A percentile compares a stretch with the other conserved stretches of the same genome.
Conservation (phyloP, 2,797 vertebrate species). For the Sebastes diaconus region DNA sequence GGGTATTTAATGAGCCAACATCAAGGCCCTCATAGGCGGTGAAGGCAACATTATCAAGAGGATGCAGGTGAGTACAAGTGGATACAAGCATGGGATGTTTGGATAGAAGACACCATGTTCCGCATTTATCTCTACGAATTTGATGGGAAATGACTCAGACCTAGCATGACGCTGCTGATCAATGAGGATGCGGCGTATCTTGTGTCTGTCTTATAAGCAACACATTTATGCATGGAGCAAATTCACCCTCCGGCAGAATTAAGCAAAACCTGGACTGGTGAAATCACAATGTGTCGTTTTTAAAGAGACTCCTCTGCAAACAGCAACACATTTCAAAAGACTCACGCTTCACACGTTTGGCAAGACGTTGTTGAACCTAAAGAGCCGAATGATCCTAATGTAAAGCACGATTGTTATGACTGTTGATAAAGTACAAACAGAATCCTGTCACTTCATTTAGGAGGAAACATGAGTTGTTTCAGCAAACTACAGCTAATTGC, state of each 20-base stretch:
- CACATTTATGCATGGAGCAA: slow-evolving; percentile 17
- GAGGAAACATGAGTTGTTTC: not conserved
- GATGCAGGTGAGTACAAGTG: slow-evolving; percentile 72
- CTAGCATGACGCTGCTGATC: slow-evolving; percentile 43
- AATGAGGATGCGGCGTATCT: slow-evolving; percentile 8
- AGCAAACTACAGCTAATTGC: not conserved
- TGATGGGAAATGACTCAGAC: slow-evolving; percentile 56
- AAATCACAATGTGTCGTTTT: not conserved
- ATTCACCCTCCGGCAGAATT: slow-evolving; percentile 25
- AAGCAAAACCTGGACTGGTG: slow-evolving; percentile 9
- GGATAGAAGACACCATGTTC: slow-evolving; percentile 42
- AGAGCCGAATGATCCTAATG: not conserved
- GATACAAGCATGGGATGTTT: slow-evolving; percentile 37
- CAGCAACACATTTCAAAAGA: not conserved
- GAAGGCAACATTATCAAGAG: slow-evolving; percentile 61
- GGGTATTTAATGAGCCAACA: slow-evolving; percentile 60
- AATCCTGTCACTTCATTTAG: not conserved
- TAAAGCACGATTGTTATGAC: not conserved
- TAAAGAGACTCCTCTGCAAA: not conserved
- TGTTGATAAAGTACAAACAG: not conserved
- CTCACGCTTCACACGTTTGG: not conserved
- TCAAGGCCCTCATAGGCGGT: slow-evolving; percentile 47
- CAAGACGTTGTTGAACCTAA: not conserved
- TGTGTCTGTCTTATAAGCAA: slow-evolving; percentile 1
- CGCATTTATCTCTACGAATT: slow-evolving; percentile 30